phyloP scores from a whole-genome alignment of 2,113 vertebrate species.

The Nesogale talazaci region DNA sequence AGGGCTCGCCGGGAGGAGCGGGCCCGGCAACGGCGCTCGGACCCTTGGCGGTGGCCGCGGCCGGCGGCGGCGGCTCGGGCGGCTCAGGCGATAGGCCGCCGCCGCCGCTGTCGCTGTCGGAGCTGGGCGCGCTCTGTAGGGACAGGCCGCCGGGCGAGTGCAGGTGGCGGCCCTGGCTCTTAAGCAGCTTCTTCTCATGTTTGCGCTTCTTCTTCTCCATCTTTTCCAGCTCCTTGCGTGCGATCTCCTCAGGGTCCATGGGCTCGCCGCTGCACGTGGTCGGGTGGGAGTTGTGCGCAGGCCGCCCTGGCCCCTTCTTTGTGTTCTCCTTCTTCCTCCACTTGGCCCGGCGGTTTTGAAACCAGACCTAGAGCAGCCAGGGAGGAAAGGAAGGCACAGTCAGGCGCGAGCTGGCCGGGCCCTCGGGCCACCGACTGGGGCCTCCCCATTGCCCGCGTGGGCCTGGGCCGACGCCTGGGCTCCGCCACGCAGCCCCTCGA shows the following conservation, averaged over 20 bases:
- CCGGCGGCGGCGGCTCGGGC: slow-evolving; percentile 77
- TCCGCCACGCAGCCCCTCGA: neutral
- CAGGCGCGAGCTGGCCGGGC: slow-evolving; percentile 40
- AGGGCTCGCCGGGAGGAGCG: slow-evolving; percentile 65
- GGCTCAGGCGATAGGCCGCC: slow-evolving; percentile 91
- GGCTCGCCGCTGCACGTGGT: slow-evolving; percentile 99
- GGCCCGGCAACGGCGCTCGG: slow-evolving; percentile 39
- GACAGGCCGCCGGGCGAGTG: slow-evolving; percentile 91
- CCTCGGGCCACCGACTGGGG: neutral
- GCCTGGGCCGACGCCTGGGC: neutral
- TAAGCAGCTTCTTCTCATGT: slow-evolving; percentile 95
- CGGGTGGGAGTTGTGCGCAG: slow-evolving; percentile 98
- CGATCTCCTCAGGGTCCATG: slow-evolving; percentile 99
- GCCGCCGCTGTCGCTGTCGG: slow-evolving; percentile 98
- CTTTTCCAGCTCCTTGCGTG: slow-evolving; percentile 95
- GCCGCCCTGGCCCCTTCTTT: slow-evolving; percentile 97
- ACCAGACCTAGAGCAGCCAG: slow-evolving; percentile 95
- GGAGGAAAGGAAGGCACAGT: slow-evolving; percentile 83
- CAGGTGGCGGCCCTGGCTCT: slow-evolving; percentile 92
- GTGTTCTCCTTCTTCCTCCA: slow-evolving; percentile 99
- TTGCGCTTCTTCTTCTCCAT: slow-evolving; percentile 98
- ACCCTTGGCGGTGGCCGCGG: slow-evolving; percentile 42
- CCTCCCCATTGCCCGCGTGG: neutral
- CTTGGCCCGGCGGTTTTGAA: slow-evolving; percentile 98
- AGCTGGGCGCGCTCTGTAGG: slow-evolving; percentile 94